Conservation (phyloP, 1,140 invertebrate species). For the Solenopsis fugax region DNA sequence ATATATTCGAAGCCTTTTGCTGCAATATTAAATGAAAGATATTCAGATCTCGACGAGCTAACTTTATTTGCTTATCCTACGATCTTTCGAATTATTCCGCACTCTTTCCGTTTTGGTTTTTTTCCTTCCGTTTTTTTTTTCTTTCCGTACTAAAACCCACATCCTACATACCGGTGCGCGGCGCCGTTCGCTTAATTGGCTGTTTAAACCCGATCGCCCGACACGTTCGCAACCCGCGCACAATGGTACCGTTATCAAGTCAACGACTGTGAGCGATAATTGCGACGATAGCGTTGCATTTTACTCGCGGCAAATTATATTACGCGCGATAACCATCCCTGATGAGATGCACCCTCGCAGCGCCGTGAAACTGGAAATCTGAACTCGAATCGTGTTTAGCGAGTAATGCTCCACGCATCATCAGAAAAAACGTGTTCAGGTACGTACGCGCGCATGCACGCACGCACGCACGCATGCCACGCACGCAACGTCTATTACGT, state of each 20-base stretch:
- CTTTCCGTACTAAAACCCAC: conserved; percentile 1
- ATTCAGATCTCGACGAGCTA: background rate
- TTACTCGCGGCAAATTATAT: conserved; percentile 56
- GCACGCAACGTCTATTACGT: background rate
- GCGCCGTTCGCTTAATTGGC: conserved; percentile 30
- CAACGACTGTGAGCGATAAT: conserved; percentile 41
- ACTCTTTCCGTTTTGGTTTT: background rate
- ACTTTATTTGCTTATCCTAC: background rate
- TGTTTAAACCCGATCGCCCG: conserved; percentile 14
- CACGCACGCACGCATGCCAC: background rate
- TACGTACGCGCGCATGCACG: background rate
- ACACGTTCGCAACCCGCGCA: conserved; percentile 24
- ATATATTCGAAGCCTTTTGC: background rate
- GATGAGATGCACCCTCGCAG: conserved; percentile 3
- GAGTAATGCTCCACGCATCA: background rate
- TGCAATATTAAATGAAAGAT: background rate
- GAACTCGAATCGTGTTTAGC: background rate
- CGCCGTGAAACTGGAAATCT: conserved; percentile 36
- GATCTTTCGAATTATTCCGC: conserved; percentile 2
- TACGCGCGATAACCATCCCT: conserved; percentile 33
- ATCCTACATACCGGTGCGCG: background rate
- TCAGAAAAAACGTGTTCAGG: background rate
- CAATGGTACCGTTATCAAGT: conserved; percentile 52
- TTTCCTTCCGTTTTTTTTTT: background rate
- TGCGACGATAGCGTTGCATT: conserved; percentile 46